Conservation (phyloP, 2,113 vertebrate species). For the Microcebus ravelobensis region DNA sequence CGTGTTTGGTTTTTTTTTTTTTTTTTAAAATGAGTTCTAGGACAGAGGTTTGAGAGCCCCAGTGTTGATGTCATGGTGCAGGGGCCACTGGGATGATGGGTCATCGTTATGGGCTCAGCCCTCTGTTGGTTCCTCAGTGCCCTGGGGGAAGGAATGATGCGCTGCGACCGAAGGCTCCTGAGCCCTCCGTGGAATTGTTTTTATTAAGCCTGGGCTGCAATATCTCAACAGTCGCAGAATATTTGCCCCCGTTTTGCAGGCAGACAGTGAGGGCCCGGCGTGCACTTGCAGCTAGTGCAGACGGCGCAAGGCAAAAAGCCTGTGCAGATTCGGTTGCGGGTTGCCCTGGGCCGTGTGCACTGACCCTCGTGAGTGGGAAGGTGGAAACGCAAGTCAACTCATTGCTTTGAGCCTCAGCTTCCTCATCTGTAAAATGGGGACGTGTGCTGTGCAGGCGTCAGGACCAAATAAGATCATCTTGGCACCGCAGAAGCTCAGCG, state of each 20-base stretch:
- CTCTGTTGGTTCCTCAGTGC: background rate
- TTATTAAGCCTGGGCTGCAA: background rate
- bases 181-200: background rate
- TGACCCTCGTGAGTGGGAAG: background rate
- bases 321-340: rapidly evolving
- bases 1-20: no score
- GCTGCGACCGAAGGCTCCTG: background rate
- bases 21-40: conserved; percentile 22
- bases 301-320: background rate
- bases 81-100: conserved; percentile 71
- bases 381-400: background rate
- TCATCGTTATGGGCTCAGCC: background rate
- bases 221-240: background rate
- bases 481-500: background rate
- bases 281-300: background rate
- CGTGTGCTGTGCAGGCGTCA: background rate
- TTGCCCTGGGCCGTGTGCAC: no score
- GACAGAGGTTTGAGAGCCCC: conserved; percentile 77
- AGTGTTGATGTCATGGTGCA: conserved; percentile 59
- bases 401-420: background rate
- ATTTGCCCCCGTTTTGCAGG: background rate
- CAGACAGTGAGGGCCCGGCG: background rate
- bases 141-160: background rate
- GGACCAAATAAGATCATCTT: background rate
- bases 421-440: background rate